A percentile compares a stretch with the other conserved stretches of the same genome.
Evolutionary conservation across 2,113 vertebrate genomes (phyloP).

Genomic region (Petaurus breviceps): DNA sequence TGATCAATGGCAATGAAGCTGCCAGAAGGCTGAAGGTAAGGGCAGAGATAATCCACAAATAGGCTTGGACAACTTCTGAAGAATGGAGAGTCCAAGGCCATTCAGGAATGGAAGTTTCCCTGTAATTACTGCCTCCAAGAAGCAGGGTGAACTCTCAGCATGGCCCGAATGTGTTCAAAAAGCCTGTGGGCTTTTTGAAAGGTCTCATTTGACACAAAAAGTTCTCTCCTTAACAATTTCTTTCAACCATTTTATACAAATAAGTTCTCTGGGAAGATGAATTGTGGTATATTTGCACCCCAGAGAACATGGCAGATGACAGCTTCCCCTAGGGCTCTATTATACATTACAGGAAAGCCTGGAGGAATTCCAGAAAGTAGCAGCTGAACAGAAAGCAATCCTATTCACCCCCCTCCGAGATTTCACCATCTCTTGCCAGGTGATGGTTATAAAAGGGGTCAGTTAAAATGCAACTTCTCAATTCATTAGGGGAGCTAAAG

Average conservation of each 20-base stretch:
- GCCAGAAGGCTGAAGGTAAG: background rate
- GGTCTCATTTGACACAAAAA: background rate
- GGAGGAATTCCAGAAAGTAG: background rate
- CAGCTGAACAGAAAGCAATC: fast-evolving
- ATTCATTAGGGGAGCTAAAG: too few relatives aligned
- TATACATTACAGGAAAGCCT: background rate
- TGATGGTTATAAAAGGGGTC: background rate
- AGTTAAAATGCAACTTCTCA: background rate
- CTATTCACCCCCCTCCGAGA: too few relatives aligned
- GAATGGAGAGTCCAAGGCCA: background rate
- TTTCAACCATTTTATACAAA: background rate
- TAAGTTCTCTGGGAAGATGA: background rate
- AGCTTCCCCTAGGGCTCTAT: background rate
- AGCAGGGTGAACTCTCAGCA: background rate
- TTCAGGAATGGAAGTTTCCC: background rate
- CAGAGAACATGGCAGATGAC: background rate
- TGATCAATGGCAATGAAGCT: background rate
- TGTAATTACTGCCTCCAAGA: background rate
- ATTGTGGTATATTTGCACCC: background rate
- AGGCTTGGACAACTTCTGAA: background rate
- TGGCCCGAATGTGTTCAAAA: background rate
- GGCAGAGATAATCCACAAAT: background rate
- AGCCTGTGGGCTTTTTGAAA: background rate
- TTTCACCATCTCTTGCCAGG: background rate
- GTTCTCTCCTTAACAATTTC: background rate